Evolutionary conservation across 2,797 vertebrate genomes (phyloP).

Genomic region (Hirundo rustica): DNA sequence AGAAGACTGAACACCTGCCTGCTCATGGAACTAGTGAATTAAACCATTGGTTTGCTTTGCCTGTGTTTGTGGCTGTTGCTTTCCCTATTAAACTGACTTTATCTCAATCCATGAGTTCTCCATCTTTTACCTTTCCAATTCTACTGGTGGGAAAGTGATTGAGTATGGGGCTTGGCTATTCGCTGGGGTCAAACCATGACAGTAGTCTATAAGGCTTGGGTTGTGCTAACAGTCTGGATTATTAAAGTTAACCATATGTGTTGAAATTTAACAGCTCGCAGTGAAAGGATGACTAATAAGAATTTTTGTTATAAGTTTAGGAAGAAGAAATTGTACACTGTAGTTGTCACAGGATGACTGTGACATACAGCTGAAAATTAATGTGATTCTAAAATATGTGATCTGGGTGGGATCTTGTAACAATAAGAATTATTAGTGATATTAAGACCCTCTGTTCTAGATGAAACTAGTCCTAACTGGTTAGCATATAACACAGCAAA

Average conservation of each 20-base stretch:
- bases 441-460: not conserved
- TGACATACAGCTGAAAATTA: not conserved
- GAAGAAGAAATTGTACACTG: not conserved
- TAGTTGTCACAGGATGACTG: not conserved
- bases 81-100: not conserved
- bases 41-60: not conserved
- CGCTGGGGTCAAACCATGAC: not conserved
- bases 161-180: rapidly evolving
- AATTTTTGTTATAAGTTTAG: not conserved
- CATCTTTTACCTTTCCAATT: not conserved
- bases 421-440: rapidly evolving
- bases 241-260: not conserved
- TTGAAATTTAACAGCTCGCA: not conserved
- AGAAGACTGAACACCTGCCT: not conserved
- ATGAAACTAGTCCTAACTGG: not conserved
- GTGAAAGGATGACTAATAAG: not conserved
- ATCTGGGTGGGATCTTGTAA: not conserved
- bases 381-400: not conserved
- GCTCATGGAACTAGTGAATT: not conserved
- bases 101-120: not conserved
- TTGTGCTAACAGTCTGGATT: not conserved
- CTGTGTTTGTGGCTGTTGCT: rapidly evolving
- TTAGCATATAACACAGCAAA: not conserved
- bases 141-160: too few relatives aligned
- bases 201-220: not conserved